Conservation (phyloP, 2,888 invertebrate genomes). For the Embidobia sp. region DNA sequence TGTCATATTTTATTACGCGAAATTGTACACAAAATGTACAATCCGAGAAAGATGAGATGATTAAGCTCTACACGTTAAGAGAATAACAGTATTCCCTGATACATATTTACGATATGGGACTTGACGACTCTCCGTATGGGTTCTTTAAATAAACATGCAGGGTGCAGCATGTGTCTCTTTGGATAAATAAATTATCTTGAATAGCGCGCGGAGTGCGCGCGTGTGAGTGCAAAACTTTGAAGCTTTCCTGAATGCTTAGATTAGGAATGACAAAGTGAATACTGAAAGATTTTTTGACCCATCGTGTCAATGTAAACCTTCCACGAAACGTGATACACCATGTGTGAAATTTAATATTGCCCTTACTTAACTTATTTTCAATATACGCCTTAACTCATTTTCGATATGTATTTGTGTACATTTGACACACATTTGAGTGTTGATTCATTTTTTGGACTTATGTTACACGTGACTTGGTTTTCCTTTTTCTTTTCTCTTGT, state of each 20-base stretch:
- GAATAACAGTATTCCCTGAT: constrained; percentile 59
- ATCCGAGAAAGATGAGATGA: constrained; percentile 43
- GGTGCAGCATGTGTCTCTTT: constrained; percentile 58
- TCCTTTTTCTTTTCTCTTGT: neutral
- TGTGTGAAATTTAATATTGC: constrained; percentile 46
- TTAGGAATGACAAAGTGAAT: constrained; percentile 55
- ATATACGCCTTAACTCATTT: constrained; percentile 49
- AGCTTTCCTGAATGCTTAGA: constrained; percentile 48
- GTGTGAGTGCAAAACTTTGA: constrained; percentile 45
- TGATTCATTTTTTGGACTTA: constrained; percentile 19
- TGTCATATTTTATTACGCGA: constrained; percentile 46
- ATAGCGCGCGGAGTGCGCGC: constrained; percentile 31
- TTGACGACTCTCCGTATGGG: constrained; percentile 60
- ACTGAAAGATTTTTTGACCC: constrained; percentile 53
- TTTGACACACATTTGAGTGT: constrained; percentile 40
- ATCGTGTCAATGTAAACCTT: constrained; percentile 41
- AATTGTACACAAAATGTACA: constrained; percentile 56
- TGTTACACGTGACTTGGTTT: constrained; percentile 16
- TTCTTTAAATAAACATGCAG: constrained; percentile 63
- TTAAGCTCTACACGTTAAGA: constrained; percentile 58
- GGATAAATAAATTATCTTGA: constrained; percentile 62
- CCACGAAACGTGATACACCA: constrained; percentile 45
- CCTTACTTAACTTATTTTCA: constrained; percentile 41
- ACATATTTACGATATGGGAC: constrained; percentile 58
- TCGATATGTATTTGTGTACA: constrained; percentile 18